Evolutionary conservation across 2,113 vertebrate genomes (phyloP).

Genomic region (Anser cygnoides): DNA sequence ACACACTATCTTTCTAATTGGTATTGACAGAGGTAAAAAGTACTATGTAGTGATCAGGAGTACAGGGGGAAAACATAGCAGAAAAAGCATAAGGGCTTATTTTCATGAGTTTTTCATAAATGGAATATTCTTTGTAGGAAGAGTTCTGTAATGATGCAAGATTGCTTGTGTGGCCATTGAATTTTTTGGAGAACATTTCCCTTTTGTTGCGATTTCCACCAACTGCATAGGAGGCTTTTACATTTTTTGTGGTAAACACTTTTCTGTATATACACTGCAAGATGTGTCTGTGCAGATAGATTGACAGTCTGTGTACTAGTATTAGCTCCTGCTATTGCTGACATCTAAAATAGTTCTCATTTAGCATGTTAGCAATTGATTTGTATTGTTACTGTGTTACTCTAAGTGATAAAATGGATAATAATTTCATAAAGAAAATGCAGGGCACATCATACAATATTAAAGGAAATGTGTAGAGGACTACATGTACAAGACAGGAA

Average conservation of each 20-base stretch:
- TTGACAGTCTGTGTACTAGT: not conserved
- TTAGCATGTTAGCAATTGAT: not conserved
- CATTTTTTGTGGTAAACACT: not conserved
- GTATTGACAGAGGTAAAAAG: not conserved
- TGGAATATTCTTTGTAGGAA: not conserved
- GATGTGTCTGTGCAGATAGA: not conserved
- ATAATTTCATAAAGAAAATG: conserved; percentile 50
- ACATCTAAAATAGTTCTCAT: not conserved
- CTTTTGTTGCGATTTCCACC: not conserved
- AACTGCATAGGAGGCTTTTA: not conserved
- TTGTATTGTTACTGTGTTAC: not conserved
- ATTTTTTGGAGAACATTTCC: not conserved
- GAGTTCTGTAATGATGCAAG: not conserved
- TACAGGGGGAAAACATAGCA: not conserved
- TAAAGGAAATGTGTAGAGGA: conserved; percentile 39
- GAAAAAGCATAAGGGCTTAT: not conserved
- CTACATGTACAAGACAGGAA: conserved; percentile 12
- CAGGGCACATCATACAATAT: conserved; percentile 22
- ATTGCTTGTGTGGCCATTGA: not conserved
- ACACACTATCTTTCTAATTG: not conserved
- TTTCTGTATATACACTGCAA: not conserved
- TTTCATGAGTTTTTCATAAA: not conserved
- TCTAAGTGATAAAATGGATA: conserved; percentile 41
- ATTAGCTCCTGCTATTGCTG: not conserved
- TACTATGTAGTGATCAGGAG: not conserved